A percentile compares a stretch with the other conserved stretches of the same genome.
phyloP scores from a whole-genome alignment of 1,140 invertebrate species.

The Papilio helenus region DNA sequence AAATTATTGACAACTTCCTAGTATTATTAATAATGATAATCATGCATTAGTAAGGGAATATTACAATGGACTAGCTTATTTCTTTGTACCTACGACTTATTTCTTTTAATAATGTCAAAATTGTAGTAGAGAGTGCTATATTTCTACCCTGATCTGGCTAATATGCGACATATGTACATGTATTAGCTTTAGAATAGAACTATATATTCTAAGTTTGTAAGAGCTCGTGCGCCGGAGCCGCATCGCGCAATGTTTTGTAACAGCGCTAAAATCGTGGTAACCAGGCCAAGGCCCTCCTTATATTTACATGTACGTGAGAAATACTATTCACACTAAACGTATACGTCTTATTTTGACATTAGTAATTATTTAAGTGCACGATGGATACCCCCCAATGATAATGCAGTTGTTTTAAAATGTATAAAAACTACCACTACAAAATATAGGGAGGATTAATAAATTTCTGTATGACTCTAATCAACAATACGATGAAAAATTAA shows the following conservation, averaged over 20 bases:
- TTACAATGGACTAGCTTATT: background rate
- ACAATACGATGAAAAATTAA: conserved; percentile 5
- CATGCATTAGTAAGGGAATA: too few species aligned
- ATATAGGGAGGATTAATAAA: background rate
- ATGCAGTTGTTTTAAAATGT: background rate
- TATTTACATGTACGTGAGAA: conserved; percentile 81
- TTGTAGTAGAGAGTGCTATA: background rate
- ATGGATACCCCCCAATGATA: background rate
- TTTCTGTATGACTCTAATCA: too few species aligned
- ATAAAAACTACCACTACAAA: background rate
- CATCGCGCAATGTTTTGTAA: conserved; percentile 76
- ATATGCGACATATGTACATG: background rate
- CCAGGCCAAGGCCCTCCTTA: conserved; percentile 74
- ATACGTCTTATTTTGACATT: conserved; percentile 41
- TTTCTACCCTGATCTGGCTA: background rate
- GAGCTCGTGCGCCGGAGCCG: conserved; percentile 54
- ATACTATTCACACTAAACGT: conserved; percentile 64
- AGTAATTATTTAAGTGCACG: conserved; percentile 19
- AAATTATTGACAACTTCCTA: too few species aligned
- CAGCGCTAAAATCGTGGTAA: conserved; percentile 80
- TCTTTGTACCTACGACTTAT: background rate
- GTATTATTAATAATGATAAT: too few species aligned
- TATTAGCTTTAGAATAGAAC: conserved; percentile 4
- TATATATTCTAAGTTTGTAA: conserved; percentile 40
- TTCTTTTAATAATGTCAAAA: background rate